Percentiles rank a stretch among this genome's conserved stretches.
These are phyloP conservation scores for Fulica atra DNA, from an alignment of 2,113 vertebrate genomes.

Conservation along the genomic window DNA sequence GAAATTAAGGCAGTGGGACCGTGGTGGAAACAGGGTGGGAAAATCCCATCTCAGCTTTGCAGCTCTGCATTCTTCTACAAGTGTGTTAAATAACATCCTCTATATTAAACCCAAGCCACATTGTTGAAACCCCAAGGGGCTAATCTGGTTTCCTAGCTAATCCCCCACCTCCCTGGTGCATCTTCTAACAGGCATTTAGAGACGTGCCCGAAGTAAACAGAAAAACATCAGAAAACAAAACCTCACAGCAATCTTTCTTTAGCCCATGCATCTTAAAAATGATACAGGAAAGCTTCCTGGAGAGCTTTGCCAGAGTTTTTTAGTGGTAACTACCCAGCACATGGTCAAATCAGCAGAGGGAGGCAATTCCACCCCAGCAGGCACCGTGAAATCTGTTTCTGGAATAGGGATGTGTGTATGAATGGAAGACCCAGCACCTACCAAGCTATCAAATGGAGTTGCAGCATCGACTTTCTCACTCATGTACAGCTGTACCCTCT, in stretches of 20 bases:
- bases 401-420: fast-evolving
- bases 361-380: not conserved
- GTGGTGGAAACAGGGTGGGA: not conserved
- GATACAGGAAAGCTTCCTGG: not conserved
- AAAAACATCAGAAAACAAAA: not conserved
- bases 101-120: not conserved
- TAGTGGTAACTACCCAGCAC: not conserved
- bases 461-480: not conserved
- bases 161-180: not conserved
- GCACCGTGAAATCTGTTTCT: not conserved
- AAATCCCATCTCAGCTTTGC: not conserved
- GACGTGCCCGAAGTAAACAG: not conserved
- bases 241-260: not conserved
- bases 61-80: not conserved
- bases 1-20: not conserved
- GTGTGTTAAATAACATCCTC: not conserved
- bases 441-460: not conserved
- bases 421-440: not conserved
- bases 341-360: not conserved
- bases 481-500: not conserved
- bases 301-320: not conserved
- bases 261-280: not conserved
- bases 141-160: not conserved
- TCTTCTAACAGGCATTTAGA: not conserved
- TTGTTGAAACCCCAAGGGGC: constrained; percentile 1